Percentiles rank a stretch among this genome's conserved stretches.
phyloP scores from a whole-genome alignment of 2,888 invertebrate genomes.

The Ophion obscuratus region DNA sequence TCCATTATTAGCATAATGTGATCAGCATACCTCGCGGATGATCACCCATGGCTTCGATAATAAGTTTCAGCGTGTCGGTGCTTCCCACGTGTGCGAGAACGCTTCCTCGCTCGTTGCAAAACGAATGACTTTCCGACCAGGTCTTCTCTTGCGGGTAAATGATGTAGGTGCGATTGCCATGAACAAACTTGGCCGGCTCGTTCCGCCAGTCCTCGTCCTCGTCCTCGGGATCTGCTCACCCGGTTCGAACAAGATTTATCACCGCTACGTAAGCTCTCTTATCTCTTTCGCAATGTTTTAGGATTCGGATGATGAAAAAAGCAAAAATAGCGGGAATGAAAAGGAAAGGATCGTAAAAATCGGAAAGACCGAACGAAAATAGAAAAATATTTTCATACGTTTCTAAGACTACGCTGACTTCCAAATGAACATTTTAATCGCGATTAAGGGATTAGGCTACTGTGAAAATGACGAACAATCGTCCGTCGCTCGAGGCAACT shows the following conservation, averaged over 20 bases:
- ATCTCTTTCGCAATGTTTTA: not conserved
- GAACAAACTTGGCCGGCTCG: slow-evolving; percentile 71
- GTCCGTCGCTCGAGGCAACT: too few species aligned
- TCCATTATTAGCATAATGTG: not conserved
- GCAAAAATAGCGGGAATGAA: too few species aligned
- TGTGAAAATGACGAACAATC: too few species aligned
- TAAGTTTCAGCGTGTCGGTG: slow-evolving; percentile 67
- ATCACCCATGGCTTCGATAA: slow-evolving; percentile 76
- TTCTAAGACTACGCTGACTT: too few species aligned
- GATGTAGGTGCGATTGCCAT: slow-evolving; percentile 71
- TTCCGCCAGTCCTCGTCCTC: slow-evolving; percentile 73
- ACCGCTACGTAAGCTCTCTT: slow-evolving; percentile 22
- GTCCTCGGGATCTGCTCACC: slow-evolving; percentile 69
- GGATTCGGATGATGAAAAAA: too few species aligned
- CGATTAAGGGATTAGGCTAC: too few species aligned
- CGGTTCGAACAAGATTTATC: slow-evolving; percentile 43
- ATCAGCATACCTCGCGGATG: slow-evolving; percentile 70
- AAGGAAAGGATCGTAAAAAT: too few species aligned
- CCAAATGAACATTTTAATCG: too few species aligned
- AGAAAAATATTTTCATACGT: too few species aligned
- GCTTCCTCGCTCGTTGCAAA: slow-evolving; percentile 70
- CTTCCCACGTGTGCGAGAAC: slow-evolving; percentile 69
- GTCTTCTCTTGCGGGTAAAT: slow-evolving; percentile 73
- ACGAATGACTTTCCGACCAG: slow-evolving; percentile 73
- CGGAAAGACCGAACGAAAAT: too few species aligned